Evolutionary conservation across 1,140 invertebrate genomes (phyloP).

Genomic region (Galleria mellonella): DNA sequence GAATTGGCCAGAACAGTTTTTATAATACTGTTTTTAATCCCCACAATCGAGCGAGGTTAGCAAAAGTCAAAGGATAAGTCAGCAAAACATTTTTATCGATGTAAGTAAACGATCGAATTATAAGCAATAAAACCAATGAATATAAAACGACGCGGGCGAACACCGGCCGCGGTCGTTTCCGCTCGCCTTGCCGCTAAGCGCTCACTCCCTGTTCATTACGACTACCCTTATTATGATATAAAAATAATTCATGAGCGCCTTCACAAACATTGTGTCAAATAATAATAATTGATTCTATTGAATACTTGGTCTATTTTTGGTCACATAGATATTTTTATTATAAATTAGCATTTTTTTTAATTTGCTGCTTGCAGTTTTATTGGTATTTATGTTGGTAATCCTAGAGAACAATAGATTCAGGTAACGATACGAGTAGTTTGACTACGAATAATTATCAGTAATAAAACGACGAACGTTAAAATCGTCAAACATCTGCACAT

Average conservation of each 20-base stretch:
- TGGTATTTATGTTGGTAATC: too few species aligned
- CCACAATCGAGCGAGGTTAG: background rate
- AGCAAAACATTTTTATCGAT: conserved; percentile 6
- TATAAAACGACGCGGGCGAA: background rate
- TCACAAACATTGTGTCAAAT: conserved; percentile 27
- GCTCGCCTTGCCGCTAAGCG: conserved; percentile 3
- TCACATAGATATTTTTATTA: too few species aligned
- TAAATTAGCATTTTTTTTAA: too few species aligned
- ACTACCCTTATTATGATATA: conserved; percentile 54
- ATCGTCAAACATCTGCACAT: too few species aligned
- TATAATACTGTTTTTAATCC: too few species aligned
- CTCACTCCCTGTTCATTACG: conserved; percentile 16
- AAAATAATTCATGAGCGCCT: conserved; percentile 39
- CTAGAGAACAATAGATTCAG: too few species aligned
- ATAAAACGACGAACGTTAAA: too few species aligned
- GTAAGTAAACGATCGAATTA: conserved; percentile 28
- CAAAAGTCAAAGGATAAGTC: conserved; percentile 3
- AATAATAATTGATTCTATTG: conserved; percentile 34
- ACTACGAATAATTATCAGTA: too few species aligned
- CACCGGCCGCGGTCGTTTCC: conserved; percentile 11
- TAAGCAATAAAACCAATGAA: conserved; percentile 31
- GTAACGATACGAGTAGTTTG: too few species aligned
- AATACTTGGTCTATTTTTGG: too few species aligned
- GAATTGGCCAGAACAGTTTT: too few species aligned
- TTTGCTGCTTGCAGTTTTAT: too few species aligned